Evolutionary conservation across 2,888 invertebrate genomes (phyloP).

Genomic region (Dasysyrphus albostriatus): DNA sequence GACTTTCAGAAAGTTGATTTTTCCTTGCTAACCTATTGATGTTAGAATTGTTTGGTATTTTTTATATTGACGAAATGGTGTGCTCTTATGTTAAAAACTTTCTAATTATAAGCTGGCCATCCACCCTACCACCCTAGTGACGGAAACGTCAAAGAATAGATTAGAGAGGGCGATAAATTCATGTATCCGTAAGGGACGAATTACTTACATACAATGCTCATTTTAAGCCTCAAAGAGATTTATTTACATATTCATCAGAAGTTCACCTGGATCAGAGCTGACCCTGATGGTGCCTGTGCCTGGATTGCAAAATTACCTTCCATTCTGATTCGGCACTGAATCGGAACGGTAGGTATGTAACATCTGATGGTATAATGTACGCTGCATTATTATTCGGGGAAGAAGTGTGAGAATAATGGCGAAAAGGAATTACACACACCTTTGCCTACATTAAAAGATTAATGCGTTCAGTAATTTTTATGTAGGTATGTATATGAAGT

Average conservation of each 20-base stretch:
- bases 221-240: constrained; percentile 57
- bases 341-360: constrained; percentile 39
- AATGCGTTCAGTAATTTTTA: constrained; percentile 76
- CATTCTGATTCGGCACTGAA: constrained; percentile 61
- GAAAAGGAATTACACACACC: constrained; percentile 65
- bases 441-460: constrained; percentile 66
- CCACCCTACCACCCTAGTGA: rapidly evolving
- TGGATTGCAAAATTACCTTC: constrained; percentile 51
- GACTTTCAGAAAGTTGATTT: background rate
- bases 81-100: background rate
- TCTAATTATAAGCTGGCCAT: background rate
- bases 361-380: background rate
- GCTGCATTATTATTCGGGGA: constrained; percentile 1
- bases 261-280: constrained; percentile 41
- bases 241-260: constrained; percentile 47
- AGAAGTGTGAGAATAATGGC: constrained; percentile 45
- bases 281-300: constrained; percentile 24
- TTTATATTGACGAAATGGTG: background rate
- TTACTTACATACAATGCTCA: constrained; percentile 52
- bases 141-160: constrained; percentile 8
- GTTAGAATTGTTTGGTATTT: background rate
- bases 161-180: constrained; percentile 21
- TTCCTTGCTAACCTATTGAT: background rate
- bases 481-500: constrained; percentile 36
- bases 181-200: constrained; percentile 67